phyloP scores from a whole-genome alignment of 2,113 vertebrate genomes.

The Penelope pileata region DNA sequence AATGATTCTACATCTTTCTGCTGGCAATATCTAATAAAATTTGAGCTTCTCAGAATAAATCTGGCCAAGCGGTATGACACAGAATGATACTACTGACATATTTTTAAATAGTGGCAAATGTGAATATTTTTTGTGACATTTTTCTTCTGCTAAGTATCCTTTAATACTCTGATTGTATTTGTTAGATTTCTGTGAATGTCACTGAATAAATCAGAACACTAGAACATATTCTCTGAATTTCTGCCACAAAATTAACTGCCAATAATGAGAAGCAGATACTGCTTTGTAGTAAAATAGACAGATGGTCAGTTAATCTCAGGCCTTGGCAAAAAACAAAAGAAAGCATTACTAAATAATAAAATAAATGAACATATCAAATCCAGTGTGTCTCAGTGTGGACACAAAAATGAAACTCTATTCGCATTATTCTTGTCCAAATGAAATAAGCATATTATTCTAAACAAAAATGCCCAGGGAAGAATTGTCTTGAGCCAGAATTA shows the following conservation, averaged over 20 bases:
- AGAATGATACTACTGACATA: not conserved
- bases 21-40: not conserved
- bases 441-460: not conserved
- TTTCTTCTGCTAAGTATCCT: not conserved
- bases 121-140: not conserved
- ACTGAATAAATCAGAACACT: constrained; percentile 14
- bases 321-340: not conserved
- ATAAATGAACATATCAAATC: constrained; percentile 1
- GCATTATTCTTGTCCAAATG: not conserved
- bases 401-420: not conserved
- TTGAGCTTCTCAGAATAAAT: not conserved
- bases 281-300: constrained; percentile 26
- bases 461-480: not conserved
- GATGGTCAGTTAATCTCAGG: constrained; percentile 42
- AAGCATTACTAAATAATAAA: constrained; percentile 36
- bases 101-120: not conserved
- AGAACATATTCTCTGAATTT: not conserved
- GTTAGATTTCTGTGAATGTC: not conserved
- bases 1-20: not conserved
- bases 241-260: constrained; percentile 37
- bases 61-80: not conserved
- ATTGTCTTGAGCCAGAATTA: not conserved
- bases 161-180: not conserved
- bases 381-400: not conserved
- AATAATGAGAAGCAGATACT: not conserved